Base-by-base conservation (phyloP, 2,113 vertebrate genomes). In the Platysternon megacephalum region DNA sequence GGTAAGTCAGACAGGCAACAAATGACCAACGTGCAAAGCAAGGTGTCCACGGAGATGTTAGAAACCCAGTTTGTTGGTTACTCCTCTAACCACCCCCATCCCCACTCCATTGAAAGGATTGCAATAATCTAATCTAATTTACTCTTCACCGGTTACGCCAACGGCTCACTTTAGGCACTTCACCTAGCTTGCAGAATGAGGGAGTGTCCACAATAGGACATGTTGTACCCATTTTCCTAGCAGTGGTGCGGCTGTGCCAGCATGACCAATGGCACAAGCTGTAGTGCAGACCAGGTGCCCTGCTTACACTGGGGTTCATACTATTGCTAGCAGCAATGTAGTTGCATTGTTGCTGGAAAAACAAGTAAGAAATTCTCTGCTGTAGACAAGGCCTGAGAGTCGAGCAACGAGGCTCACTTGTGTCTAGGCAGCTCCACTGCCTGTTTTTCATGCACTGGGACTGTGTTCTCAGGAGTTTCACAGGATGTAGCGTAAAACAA, bases 181-280 rank as follows among this genome's bases (percentile, higher is more conserved):
- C 56, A 58, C 5, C 28, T 13, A 28, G 17, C 65, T 68, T 21
- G 35, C 32, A n/a, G 14, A n/a, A n/a, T 35, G 35, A 16, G 32
- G 65, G 65, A 68, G 65, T 9, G 65, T 21, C 8, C n/a, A 68
- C 35, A 68, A 68, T 21, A 21, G 35, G n/a, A 78, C n/a, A 89
- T 55, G 93, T 94, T 61, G 89, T 85, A 94, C 80, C 80, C 94
- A 55, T 89, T 95, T 92, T 86, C 68, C 39, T 52, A 72, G 84
- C 48, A 92, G 61, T 56, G 44, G 29, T 49, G 44, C 48, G 86
- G 80, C 55, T 93, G 79, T 85, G 72, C 90, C 92, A 96, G 89
- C 3, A 1, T 84, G 89, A 87, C 14, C 13, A 79, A 94, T 29
- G 88, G 68, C 76, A 82, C 49, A 90, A 90, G 51, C 52, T 85